These are phyloP conservation scores for Papio anubis DNA, from an alignment of 2,113 vertebrate species.

Conservation along the genomic window DNA sequence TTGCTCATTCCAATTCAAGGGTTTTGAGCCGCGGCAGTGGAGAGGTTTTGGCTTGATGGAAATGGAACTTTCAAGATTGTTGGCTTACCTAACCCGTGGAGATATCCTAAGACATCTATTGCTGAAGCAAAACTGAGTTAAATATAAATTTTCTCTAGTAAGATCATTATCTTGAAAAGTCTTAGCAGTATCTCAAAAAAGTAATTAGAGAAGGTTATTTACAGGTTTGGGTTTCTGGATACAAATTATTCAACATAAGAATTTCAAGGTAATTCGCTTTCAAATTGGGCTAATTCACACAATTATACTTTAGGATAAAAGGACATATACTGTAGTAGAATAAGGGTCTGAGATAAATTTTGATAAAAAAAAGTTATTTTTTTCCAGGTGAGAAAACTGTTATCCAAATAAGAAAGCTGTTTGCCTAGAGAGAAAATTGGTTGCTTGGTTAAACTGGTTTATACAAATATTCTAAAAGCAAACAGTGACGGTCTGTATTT, in stretches of 20 bases:
- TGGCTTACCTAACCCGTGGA: not conserved
- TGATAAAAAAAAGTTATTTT: not conserved
- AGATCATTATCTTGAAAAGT: not conserved
- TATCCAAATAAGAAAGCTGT: not conserved
- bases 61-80: too few relatives aligned
- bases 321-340: not conserved
- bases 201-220: not conserved
- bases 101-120: not conserved
- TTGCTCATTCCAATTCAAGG: not conserved
- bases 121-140: not conserved
- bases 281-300: not conserved
- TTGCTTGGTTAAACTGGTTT: not conserved
- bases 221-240: not conserved
- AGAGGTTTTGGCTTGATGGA: not conserved
- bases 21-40: accelerated
- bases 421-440: not conserved
- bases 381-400: not conserved
- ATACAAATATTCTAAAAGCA: not conserved
- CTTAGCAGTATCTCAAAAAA: not conserved
- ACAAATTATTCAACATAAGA: too few relatives aligned
- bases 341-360: not conserved
- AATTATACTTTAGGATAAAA: not conserved
- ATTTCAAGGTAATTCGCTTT: not conserved
- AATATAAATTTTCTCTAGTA: not conserved
- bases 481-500: not conserved